Evolutionary conservation across 2,888 invertebrate species (phyloP), one percentile per base, ranked within the genome.

Genomic region (Philereme vetulata): DNA sequence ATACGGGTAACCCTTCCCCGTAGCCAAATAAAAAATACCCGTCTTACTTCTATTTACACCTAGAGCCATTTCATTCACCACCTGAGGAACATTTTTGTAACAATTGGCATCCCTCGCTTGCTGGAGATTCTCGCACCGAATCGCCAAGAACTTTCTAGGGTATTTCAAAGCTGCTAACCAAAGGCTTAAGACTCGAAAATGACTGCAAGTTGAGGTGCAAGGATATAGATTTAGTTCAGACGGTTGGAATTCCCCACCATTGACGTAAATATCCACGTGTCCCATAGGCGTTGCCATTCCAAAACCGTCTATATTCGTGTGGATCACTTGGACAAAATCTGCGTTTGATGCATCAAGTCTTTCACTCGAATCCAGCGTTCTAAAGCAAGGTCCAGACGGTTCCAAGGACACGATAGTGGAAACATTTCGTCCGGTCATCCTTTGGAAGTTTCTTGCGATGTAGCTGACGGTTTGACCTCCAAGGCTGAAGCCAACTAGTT

Each of bases 241-340:
- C 0, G 91, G 90, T 65, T 92, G 91, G 67, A 77, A 91, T 61
- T 92, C 92, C 0, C 91, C 92, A 0, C 92, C 92, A 45, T 92
- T 92, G 1, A 91, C 76, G 62, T 89, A 92, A 32, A 89, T 80
- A 56, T 92, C 90, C 0, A 91, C 82, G 55, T 92, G 91, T 0
- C 92, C 92, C 90, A 91, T 89, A 0, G 71, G 76, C 0, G 81
- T 67, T 0, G 90, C 89, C 90, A 92, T 91, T 0, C 92, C 92
- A 21, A 81, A 91, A 0, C 86, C 91, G 50, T 92, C 92, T n/a
- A 91, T 89, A 54, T 91, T 92, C 0, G 90, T 90, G 53, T 92
- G 91, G 4, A 92, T 69, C 0, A 91, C 90, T 69, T 88, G 84
- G 0, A 92, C 90, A 43, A 88, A 91, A 58, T 90, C 88, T 0